Percentiles rank a stretch among this genome's conserved stretches.
Evolutionary conservation across 2,113 vertebrate genomes (phyloP).

Genomic region (Cyphomyrus plagiostoma): DNA sequence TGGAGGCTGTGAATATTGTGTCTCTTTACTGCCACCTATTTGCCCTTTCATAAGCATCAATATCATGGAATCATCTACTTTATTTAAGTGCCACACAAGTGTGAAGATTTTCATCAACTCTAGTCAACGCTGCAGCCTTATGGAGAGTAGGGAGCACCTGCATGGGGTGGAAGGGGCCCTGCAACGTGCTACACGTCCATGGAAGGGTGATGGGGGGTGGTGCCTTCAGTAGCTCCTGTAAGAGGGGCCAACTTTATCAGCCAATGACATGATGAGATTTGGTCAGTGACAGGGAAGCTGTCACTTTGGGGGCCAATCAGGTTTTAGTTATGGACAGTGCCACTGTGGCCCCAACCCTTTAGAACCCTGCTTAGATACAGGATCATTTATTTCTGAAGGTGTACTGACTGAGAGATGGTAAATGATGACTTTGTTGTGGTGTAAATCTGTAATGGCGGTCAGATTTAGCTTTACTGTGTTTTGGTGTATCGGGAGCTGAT

Average conservation of each 20-base stretch:
- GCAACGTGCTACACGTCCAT: not conserved
- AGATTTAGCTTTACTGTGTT: not conserved
- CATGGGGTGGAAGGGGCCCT: not conserved
- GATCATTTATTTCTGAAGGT: not conserved
- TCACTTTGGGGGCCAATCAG: not conserved
- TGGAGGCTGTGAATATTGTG: no score
- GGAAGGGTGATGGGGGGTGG: not conserved
- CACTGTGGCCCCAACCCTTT: not conserved
- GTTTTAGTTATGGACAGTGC: not conserved
- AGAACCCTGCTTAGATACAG: not conserved
- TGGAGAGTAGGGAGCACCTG: not conserved
- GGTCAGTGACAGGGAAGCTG: not conserved
- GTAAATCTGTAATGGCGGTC: not conserved
- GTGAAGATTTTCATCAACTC: not conserved
- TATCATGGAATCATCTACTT: not conserved
- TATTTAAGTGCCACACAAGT: not conserved
- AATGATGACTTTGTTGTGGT: not conserved
- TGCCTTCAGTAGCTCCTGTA: not conserved
- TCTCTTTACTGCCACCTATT: not conserved
- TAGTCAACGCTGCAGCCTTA: not conserved
- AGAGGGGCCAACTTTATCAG: not conserved
- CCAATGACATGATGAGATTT: not conserved
- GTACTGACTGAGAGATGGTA: not conserved
- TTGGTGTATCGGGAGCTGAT: not conserved
- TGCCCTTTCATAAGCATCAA: not conserved